Percentiles rank a stretch among this genome's conserved stretches.
These are phyloP conservation scores for Girardinus metallicus DNA, from an alignment of 2,797 vertebrate species.

Conservation along the genomic window DNA sequence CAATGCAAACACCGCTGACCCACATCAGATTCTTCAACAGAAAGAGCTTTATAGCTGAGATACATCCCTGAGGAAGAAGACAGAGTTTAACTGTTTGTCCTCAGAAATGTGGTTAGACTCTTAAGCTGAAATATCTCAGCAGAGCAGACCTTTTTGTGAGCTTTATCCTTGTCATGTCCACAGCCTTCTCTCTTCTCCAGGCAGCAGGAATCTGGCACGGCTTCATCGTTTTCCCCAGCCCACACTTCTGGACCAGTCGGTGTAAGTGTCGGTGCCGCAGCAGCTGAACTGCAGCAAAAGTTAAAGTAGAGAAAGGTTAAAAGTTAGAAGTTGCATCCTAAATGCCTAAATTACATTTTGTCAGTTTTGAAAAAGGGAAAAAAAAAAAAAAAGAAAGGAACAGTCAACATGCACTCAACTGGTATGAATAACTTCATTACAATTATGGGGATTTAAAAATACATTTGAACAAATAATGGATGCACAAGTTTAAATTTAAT, in stretches of 20 bases:
- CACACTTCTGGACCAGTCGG: constrained; percentile 46
- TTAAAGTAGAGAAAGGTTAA: background rate
- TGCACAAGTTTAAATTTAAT: too few species aligned
- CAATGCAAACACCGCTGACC: constrained; percentile 50
- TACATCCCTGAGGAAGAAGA: constrained; percentile 49
- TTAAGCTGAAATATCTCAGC: constrained; percentile 10
- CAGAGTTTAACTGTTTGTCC: background rate
- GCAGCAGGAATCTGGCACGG: constrained; percentile 63
- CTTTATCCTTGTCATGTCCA: constrained; percentile 26
- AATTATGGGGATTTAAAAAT: background rate
- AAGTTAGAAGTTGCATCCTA: background rate
- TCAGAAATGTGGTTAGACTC: background rate
- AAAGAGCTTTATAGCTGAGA: constrained; percentile 21
- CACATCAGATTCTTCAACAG: constrained; percentile 51
- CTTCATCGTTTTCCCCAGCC: constrained; percentile 43
- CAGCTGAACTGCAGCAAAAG: constrained; percentile 46
- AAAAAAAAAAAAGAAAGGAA: background rate
- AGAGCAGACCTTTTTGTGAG: constrained; percentile 46
- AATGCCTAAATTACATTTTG: background rate
- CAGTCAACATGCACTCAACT: background rate
- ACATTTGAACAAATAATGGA: background rate
- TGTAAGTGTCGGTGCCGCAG: constrained; percentile 44
- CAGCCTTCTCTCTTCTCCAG: constrained; percentile 29
- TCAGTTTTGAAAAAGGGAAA: background rate
- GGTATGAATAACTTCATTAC: background rate